Base-by-base conservation (phyloP, 2,797 vertebrate species). In the Chelonia mydas region DNA sequence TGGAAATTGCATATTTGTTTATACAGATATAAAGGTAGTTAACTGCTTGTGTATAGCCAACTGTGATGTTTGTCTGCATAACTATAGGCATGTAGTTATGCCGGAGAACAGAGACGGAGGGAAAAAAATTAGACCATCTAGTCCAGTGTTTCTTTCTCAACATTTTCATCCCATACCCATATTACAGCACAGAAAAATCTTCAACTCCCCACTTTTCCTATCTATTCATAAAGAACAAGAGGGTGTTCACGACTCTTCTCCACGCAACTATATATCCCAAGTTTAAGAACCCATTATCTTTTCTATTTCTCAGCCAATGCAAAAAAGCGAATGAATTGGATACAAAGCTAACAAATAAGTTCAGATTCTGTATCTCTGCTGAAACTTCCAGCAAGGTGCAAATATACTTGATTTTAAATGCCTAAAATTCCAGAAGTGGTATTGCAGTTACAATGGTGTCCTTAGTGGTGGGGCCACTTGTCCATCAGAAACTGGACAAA, bases 341-440 rank as follows among this genome's bases (percentile, higher is more conserved):
- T 51, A 92, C 81, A 59, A 86, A 92, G 78, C 51, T 80, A 72
- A 74, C 51, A 78, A 51, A 59, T 0, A 3, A 86, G 89, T 84
- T 93, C 78, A 89, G 85, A 80, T 21, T 57, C 12, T 79, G 23
- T 61, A 72, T 72, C 1, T 1, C n/a, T 80, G 61, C 45, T 74
- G 81, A 91, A 95, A 77, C 57, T 90, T 57, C 72, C 92, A 92
- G 45, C 27, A 82, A 82, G 54, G 77, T 31, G 77, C n/a, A 49
- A 89, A 93, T 90, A 88, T 82, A 83, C 31, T 86, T 61, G 50
- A 81, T 89, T 95, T 90, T 74, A 68, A 84, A 33, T 51, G 57
- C 84, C 83, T 68, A 91, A 91, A 89, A 92, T 55, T 6, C 83
- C 87, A 78, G 87, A 90, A 87, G 81, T 54, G 51, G 16, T 82